Evolutionary conservation across 2,797 vertebrate species (phyloP), one percentile per base, ranked within the genome.

Genomic region (Tragopan temminckii): DNA sequence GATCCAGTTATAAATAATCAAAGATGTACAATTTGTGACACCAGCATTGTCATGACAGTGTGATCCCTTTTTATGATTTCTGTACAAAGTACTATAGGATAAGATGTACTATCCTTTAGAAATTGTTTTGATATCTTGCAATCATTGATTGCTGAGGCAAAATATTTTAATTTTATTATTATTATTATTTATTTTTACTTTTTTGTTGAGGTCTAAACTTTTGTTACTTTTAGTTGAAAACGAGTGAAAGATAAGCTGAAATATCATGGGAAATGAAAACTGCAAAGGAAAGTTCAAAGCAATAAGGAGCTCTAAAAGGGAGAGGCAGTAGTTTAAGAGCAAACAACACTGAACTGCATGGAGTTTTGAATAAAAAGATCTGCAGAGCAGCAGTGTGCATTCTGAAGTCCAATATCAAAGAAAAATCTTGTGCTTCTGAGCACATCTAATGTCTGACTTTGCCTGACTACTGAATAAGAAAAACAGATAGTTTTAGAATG

Each of bases 331-430:
- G 48, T 90, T 62, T 20, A 63, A 80, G 27, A 79, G 52, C 40
- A 85, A 92, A 62, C 43, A 95, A 67, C 29, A 64, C 13, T 70
- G 61, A 91, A 90, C 55, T 85, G 59, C 76, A 85, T 93, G 94
- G 5, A 80, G 36, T 88, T 94, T 85, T 92, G 82, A 92, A 92
- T 80, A 85, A 82, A 90, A 53, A 83, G 6, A 62, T 53, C 29
- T 83, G 55, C 48, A 58, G 31, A 70, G 43, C 45, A 69, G 62
- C 27, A 89, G 45, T 21, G 0, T 53, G 35, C 50, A 48, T 48
- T 31, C 42, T 87, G n/a, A 74, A 64, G 57, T 46, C 19, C n/a
- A 82, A 45, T 71, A 80, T 75, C 48, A 91, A 74, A 69, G 15
- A 64, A 70, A 89, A 93, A 50, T 61, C 4, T 43, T 85, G 20